phyloP scores from a whole-genome alignment of 2,113 vertebrate species.

The Rhadina sibilatrix region DNA sequence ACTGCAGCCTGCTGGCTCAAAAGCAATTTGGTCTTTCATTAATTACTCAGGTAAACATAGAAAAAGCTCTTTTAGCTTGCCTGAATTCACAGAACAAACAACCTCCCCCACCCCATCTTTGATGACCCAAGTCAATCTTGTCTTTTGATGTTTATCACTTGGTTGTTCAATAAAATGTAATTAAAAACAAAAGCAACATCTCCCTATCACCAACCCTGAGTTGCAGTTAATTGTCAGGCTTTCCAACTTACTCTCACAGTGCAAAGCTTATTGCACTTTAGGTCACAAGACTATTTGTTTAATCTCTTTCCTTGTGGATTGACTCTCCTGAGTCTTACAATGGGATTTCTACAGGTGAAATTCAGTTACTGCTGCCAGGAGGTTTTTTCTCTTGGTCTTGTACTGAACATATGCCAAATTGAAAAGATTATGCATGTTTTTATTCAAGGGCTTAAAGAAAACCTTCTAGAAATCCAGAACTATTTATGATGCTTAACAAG shows the following conservation, averaged over 20 bases:
- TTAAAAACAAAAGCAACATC: conserved; percentile 59
- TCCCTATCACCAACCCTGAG: not conserved
- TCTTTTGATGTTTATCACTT: conserved; percentile 63
- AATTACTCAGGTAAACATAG: conserved; percentile 23
- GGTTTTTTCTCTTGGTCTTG: not conserved
- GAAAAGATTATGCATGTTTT: not conserved
- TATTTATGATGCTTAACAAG: not conserved
- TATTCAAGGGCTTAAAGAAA: not conserved
- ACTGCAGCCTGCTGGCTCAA: conserved; percentile 21
- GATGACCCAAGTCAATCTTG: conserved; percentile 66
- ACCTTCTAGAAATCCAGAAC: not conserved
- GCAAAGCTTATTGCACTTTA: conserved; percentile 11
- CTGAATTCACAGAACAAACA: conserved; percentile 36
- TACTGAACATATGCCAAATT: not conserved
- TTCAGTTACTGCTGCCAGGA: not conserved
- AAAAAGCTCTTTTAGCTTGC: conserved; percentile 22
- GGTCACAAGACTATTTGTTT: conserved; percentile 12
- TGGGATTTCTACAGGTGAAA: conserved; percentile 8
- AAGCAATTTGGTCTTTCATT: conserved; percentile 42
- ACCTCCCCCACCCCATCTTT: not conserved
- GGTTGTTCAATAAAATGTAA: conserved; percentile 51
- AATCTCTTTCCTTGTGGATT: conserved; percentile 15
- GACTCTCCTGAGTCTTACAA: not conserved
- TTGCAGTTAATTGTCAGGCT: conserved; percentile 36
- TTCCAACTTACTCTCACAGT: not conserved